Conservation (phyloP, 2,113 vertebrate genomes). For the Gadus chalcogrammus region DNA sequence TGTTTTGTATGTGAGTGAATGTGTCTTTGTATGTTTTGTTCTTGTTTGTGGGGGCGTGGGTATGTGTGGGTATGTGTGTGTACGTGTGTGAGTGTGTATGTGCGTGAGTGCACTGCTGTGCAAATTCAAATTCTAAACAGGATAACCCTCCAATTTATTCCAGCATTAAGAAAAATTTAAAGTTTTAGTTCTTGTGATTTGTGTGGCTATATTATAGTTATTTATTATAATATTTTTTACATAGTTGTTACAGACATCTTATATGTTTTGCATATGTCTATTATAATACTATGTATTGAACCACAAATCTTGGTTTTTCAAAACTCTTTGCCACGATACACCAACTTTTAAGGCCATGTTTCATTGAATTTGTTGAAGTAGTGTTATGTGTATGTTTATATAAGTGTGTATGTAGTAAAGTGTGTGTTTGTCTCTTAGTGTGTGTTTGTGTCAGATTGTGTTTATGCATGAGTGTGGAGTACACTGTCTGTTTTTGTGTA, state of each 20-base stretch:
- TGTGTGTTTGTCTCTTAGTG: background rate
- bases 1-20: slow-evolving; percentile 1
- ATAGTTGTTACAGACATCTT: no score
- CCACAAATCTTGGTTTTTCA: no score
- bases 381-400: background rate
- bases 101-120: background rate
- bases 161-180: background rate
- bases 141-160: background rate
- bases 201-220: background rate
- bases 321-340: no score
- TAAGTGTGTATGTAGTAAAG: background rate
- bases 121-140: background rate
- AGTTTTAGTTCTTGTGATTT: background rate
- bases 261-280: no score
- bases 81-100: background rate
- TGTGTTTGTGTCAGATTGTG: background rate
- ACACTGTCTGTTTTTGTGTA: background rate
- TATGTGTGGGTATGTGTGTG: slow-evolving; percentile 1
- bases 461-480: background rate
- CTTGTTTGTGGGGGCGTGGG: background rate
- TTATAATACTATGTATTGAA: no score
- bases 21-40: slow-evolving; percentile 18
- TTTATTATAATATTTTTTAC: background rate
- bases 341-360: no score
- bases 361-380: no score